Conservation (phyloP, 2,113 vertebrate genomes). For the Sciurus niger region DNA sequence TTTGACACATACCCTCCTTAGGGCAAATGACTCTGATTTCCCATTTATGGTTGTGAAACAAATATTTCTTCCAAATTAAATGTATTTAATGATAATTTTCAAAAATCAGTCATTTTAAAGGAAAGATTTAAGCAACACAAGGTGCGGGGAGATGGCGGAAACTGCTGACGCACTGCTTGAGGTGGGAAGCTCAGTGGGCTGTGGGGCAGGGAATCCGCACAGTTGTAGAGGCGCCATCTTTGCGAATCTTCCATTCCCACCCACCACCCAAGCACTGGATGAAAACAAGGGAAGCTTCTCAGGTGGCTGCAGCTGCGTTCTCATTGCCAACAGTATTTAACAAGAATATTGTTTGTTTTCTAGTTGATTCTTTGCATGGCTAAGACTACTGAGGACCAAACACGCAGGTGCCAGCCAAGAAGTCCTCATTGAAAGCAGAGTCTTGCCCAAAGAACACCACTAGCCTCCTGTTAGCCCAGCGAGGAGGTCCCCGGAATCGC, state of each 20-base stretch:
- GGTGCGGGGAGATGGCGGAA: neutral
- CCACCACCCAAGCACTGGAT: neutral
- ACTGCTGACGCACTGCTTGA: neutral
- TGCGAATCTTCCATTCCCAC: neutral
- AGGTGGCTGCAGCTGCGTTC: neutral
- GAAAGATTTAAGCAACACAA: neutral
- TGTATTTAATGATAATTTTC: neutral
- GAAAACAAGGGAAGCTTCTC: neutral
- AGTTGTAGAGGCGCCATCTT: neutral
- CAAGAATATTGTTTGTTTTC: neutral
- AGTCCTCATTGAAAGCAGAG: slow-evolving; percentile 36
- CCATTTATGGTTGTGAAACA: neutral
- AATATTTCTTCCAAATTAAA: slow-evolving; percentile 42
- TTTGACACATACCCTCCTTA: neutral
- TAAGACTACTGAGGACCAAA: neutral
- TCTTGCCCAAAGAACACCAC: neutral
- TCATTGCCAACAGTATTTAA: neutral
- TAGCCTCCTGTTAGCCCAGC: neutral
- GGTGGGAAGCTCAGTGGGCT: neutral
- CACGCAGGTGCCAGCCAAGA: neutral
- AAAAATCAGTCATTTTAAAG: neutral
- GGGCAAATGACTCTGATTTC: neutral
- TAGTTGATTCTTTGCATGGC: neutral
- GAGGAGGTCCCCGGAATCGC: slow-evolving; percentile 35
- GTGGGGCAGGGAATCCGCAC: neutral